Evolutionary conservation across 2,797 vertebrate species (phyloP).

Genomic region (Bryconaethiops microstoma): DNA sequence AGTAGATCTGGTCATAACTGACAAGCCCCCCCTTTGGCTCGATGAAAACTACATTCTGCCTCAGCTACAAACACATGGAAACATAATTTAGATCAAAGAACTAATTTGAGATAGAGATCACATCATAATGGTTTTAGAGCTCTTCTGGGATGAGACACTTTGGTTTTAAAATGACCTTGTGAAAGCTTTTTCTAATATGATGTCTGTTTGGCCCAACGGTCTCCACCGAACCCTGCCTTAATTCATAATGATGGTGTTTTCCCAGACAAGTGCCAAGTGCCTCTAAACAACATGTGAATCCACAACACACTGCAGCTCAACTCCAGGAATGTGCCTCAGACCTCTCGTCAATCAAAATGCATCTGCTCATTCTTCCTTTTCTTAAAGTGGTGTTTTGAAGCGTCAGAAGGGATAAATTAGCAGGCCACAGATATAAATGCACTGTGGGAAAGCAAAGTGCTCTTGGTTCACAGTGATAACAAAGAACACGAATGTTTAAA

Average conservation of each 20-base stretch:
- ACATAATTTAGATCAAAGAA: background rate
- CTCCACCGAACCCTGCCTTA: background rate
- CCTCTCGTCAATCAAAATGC: constrained; percentile 13
- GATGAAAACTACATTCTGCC: background rate
- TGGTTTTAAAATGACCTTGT: background rate
- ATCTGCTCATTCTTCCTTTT: background rate
- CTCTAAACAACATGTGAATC: background rate
- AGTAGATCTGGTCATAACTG: background rate
- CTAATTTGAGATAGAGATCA: background rate
- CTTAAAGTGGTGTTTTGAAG: constrained; percentile 10
- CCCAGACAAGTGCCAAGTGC: background rate
- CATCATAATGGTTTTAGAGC: background rate
- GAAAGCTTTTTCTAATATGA: background rate
- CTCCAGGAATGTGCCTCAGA: background rate
- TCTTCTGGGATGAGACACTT: background rate
- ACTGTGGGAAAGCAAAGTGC: constrained; percentile 52
- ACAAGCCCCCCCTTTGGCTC: background rate
- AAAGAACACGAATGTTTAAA: constrained; percentile 36
- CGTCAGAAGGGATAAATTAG: constrained; percentile 39
- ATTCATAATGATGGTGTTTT: constrained; percentile 17
- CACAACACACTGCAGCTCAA: background rate
- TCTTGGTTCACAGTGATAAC: constrained; percentile 46
- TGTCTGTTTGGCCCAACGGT: background rate
- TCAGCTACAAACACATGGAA: background rate
- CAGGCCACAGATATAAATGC: constrained; percentile 48